Evolutionary conservation across 2,113 vertebrate species (phyloP).

Genomic region (Tor tambroides): DNA sequence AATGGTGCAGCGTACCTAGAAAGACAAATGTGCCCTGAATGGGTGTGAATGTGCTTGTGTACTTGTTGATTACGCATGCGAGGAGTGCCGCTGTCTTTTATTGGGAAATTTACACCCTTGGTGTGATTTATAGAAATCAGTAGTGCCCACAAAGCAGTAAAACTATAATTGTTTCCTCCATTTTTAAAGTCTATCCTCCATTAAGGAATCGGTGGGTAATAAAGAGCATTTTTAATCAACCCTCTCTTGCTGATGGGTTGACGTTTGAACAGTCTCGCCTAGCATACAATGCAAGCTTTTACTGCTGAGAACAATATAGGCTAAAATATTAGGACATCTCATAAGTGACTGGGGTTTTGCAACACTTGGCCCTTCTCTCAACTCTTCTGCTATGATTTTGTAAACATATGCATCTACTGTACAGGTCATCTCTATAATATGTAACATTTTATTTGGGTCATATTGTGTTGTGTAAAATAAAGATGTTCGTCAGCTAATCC

Average conservation of each 20-base stretch:
- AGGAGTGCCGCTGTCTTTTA: constrained; percentile 75
- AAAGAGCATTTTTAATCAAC: constrained; percentile 83
- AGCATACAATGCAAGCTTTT: constrained; percentile 68
- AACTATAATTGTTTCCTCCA: constrained; percentile 83
- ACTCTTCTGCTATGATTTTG: constrained; percentile 14
- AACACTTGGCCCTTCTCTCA: constrained; percentile 12
- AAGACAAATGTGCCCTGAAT: constrained; percentile 56
- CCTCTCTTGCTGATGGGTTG: constrained; percentile 79
- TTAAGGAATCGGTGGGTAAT: constrained; percentile 79
- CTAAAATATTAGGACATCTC: constrained; percentile 57
- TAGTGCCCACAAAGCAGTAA: constrained; percentile 80
- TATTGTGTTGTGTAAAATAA: constrained; percentile 44
- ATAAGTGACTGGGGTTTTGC: constrained; percentile 24
- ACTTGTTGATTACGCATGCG: constrained; percentile 79
- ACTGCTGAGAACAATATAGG: constrained; percentile 56
- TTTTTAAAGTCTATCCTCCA: constrained; percentile 81
- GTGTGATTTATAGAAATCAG: constrained; percentile 83
- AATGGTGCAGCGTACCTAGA: constrained; percentile 41
- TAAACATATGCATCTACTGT: constrained; percentile 41
- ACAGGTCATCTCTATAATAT: constrained; percentile 48
- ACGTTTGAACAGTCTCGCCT: constrained; percentile 73
- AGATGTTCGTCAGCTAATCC: constrained; percentile 46
- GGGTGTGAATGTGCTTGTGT: constrained; percentile 51
- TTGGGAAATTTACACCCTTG: constrained; percentile 79
- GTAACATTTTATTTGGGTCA: constrained; percentile 34